A percentile compares a stretch with the other conserved stretches of the same genome.
phyloP scores from a whole-genome alignment of 1,140 invertebrate genomes.

The Apocrypta bakeri region DNA sequence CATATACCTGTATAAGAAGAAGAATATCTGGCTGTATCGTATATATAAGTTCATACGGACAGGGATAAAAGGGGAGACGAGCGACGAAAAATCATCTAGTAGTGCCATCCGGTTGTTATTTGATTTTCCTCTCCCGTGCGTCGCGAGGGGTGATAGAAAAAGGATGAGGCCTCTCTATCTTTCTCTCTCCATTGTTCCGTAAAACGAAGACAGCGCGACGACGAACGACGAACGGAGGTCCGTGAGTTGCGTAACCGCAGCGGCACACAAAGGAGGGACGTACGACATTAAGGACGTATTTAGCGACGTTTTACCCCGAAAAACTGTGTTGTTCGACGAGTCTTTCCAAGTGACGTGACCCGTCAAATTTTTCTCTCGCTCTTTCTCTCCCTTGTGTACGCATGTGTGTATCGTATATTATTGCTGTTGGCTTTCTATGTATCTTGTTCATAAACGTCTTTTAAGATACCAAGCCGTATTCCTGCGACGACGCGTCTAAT shows the following conservation, averaged over 20 bases:
- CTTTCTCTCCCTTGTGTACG: background rate
- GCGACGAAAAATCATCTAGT: constrained; percentile 42
- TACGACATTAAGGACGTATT: constrained; percentile 68
- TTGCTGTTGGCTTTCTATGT: no score
- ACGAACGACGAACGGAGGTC: background rate
- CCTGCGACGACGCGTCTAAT: background rate
- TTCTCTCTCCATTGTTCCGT: constrained; percentile 32
- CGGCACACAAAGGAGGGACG: constrained; percentile 49
- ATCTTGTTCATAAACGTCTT: no score
- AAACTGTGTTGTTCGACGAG: constrained; percentile 25
- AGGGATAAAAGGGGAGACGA: constrained; percentile 18
- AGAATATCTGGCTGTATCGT: no score
- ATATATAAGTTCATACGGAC: background rate
- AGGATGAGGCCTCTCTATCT: constrained; percentile 30
- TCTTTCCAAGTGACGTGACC: constrained; percentile 37
- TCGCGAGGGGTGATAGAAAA: constrained; percentile 6
- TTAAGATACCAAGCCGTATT: background rate
- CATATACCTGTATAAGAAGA: no score
- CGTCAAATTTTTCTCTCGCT: no score
- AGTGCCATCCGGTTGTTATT: constrained; percentile 54
- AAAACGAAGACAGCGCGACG: constrained; percentile 43
- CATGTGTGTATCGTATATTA: no score
- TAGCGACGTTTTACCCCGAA: constrained; percentile 66
- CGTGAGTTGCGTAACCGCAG: constrained; percentile 65
- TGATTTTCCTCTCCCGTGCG: constrained; percentile 50